Evolutionary conservation across 2,113 vertebrate genomes (phyloP), one percentile per base, ranked within the genome.

Genomic region (Hydropotes inermis): DNA sequence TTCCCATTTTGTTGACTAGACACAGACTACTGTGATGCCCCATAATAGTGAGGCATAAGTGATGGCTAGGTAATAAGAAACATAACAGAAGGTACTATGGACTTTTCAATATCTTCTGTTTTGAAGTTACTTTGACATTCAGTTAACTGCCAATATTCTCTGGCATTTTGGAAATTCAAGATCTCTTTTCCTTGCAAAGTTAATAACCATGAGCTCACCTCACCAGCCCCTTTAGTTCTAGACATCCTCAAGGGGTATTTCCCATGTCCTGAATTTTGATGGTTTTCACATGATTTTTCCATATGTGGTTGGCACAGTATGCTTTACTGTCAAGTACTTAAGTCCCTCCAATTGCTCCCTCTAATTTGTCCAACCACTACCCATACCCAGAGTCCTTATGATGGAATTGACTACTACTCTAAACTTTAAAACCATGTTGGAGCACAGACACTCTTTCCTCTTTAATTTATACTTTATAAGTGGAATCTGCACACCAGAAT

Each of bases 181-280:
- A 70, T 92, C 83, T 96, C 27, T 87, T 94, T 9, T 96, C 14
- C 45, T 52, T 92, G n/a, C 52, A 95, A 95, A 87, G 39, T 55
- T 89, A 74, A 70, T 91, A 89, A 89, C 5, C 23, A 55, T 89
- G 84, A 89, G 2, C 23, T 89, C 2, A 43, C 39, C 30, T 78
- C 52, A 55, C n/a, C 33, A 87, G 54, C 30, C 81, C 36, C 47
- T 90, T 27, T 86, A 89, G 28, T 82, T 87, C 33, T 95, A 86
- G 83, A 85, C 89, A 47, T 82, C 19, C 30, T 89, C 54, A 86
- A 76, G 36, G 67, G 36, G 13, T 78, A 95, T 92, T 89, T 92
- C 43, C 39, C 23, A 79, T 55, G 60, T 87, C 43, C 25, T 92
- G 50, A 90, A 84, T 86, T 58, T 95, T 39, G 11, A 17, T 67